Evolutionary conservation across 1,140 invertebrate genomes (phyloP), one percentile per base, ranked within the genome.

Genomic region (Calliopsis andreniformis): DNA sequence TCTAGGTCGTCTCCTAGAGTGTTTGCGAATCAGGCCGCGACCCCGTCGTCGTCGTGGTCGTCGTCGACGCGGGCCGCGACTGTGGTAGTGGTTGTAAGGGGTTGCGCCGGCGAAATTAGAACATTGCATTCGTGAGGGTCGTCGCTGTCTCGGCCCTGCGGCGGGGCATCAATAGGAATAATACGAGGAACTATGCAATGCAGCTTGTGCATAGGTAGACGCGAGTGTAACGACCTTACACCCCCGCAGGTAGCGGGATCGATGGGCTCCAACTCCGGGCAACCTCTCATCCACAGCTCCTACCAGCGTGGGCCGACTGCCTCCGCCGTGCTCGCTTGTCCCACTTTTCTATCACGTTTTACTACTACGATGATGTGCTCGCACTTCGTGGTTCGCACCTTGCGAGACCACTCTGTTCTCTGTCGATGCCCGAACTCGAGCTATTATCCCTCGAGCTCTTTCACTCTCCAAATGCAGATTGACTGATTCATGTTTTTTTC

Each of bases 171-270:
- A 85, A 84, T 84, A 81, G 75, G 28, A 85, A 85, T 84, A 85
- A 83, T 81, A 78, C 78, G 62, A 61, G 69, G 66, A 70, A 84
- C 67, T 79, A 67, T 56, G 62, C 76, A 55, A 71, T 76, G 75
- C 51, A 58, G 68, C 61, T 39, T 23, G 58, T 56, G 49, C 67
- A 66, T 75, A 85, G 69, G 72, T 84, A 78, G 63, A 70, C 47
- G 51, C 45, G 77, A 69, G 85, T 86, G 82, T 86, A 86, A 86
- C 76, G 85, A 86, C 85, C 85, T 83, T 85, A 83, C 78, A 79
- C 76, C 66, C 67, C 25, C 66, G 72, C 77, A 83, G 80, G 76
- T 78, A 70, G 43, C 51, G 70, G 47, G 84, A 86, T 86, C 84
- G 84, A 86, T 86, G 84, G 61, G 83, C 71, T 83, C 75, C 62